phyloP scores from a whole-genome alignment of 2,888 invertebrate genomes.

The Plagodis dolabraria region DNA sequence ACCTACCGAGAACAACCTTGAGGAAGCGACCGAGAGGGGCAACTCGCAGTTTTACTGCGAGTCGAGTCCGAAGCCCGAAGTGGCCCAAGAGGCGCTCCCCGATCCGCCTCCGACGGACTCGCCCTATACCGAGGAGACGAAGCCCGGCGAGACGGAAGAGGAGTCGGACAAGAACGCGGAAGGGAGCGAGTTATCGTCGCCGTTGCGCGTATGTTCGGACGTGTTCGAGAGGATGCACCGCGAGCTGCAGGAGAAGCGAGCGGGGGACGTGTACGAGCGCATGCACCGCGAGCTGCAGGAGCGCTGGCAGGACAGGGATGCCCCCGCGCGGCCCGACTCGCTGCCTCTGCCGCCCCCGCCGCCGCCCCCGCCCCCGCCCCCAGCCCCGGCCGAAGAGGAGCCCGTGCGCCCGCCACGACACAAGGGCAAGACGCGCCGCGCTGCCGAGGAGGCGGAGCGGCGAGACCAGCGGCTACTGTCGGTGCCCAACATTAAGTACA shows the following conservation, averaged over 20 bases:
- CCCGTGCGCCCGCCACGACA: conserved; percentile 73
- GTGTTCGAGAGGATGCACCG: conserved; percentile 74
- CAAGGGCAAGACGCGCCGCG: conserved; percentile 37
- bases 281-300: conserved; percentile 78
- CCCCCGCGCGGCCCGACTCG: conserved; percentile 45
- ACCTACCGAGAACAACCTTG: conserved; percentile 70
- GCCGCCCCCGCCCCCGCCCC: conserved; percentile 41
- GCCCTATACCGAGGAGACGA: conserved; percentile 47
- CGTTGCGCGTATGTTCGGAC: conserved; percentile 66
- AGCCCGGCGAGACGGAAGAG: conserved; percentile 19
- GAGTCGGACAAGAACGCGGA: conserved; percentile 3
- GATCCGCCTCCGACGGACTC: conserved; percentile 32
- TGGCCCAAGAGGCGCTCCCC: conserved; percentile 45
- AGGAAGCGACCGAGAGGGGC: conserved; percentile 60
- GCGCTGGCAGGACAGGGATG: conserved; percentile 69
- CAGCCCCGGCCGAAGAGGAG: conserved; percentile 70
- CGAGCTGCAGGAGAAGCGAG: conserved; percentile 66
- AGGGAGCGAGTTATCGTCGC: conserved; percentile 6
- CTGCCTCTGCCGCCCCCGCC: conserved; percentile 32
- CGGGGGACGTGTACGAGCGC: conserved; percentile 67
- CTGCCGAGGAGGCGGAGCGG: conserved; percentile 38
- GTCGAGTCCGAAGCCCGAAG: conserved; percentile 41
- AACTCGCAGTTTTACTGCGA: conserved; percentile 74
- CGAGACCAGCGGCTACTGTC: conserved; percentile 19
- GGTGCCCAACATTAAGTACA: conserved; percentile 13